Conservation (phyloP, 2,797 vertebrate genomes). For the Percopsis omiscomaycus region DNA sequence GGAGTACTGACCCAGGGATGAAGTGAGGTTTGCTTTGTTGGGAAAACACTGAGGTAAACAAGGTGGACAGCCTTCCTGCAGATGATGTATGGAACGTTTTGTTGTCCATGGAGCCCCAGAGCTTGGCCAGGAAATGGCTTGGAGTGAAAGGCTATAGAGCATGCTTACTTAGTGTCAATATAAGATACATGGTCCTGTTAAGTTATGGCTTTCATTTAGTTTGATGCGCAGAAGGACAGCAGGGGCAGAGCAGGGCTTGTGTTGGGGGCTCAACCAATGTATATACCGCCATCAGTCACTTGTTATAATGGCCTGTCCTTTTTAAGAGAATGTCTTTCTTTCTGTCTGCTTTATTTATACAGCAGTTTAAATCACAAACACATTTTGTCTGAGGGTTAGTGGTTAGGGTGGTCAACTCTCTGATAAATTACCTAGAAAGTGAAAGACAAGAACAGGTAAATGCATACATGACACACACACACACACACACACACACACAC, state of each 20-base stretch:
- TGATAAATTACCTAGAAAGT: too few species aligned
- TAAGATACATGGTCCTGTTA: slow-evolving; percentile 19
- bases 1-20: slow-evolving; percentile 27
- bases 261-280: not conserved
- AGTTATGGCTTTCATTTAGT: slow-evolving; percentile 43
- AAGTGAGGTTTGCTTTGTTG: slow-evolving; percentile 39
- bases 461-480: too few species aligned
- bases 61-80: slow-evolving; percentile 21
- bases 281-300: slow-evolving; percentile 19
- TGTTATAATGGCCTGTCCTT: slow-evolving; percentile 12
- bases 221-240: slow-evolving; percentile 10
- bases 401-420: too few species aligned
- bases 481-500: too few species aligned
- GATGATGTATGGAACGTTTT: slow-evolving; percentile 52
- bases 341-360: too few species aligned
- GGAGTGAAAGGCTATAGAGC: slow-evolving; percentile 40
- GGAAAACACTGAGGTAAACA: not conserved
- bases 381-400: too few species aligned
- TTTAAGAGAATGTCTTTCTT: not conserved
- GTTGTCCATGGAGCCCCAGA: slow-evolving; percentile 37
- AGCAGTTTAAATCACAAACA: too few species aligned
- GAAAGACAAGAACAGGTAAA: too few species aligned
- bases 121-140: slow-evolving; percentile 40
- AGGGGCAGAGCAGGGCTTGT: not conserved
- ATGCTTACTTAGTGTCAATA: slow-evolving; percentile 54